Base-by-base conservation (phyloP, 1,140 invertebrate species). In the Luehdorfia chinensis region DNA sequence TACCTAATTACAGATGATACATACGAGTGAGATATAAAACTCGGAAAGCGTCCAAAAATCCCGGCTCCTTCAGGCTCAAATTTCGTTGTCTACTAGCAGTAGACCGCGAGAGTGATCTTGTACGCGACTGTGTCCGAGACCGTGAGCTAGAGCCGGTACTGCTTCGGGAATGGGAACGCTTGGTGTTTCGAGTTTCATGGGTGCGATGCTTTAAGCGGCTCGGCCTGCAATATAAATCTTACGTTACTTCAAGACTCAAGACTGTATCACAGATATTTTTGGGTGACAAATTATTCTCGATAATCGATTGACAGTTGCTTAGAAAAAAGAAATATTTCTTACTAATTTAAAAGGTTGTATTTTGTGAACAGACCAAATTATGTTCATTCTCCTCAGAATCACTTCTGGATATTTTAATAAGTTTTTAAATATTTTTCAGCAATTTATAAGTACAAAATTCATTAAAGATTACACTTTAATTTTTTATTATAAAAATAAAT, bases 1-100 rank as follows among this genome's bases (percentile, higher is more conserved):
- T n/a, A n/a, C n/a, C n/a, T n/a, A n/a, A n/a, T n/a, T n/a, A n/a
- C n/a, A n/a, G n/a, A 21, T 2, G 19, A 21, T 27, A 69, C 71
- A 64, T 39, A 83, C 78, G 66, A 33, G 59, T 75, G 18, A 79
- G 60, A 62, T 78, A 80, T 15, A 83, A 48, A 36, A 83, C 67
- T 55, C 75, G 47, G 33, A 83, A 83, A 0, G 75, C 69, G 25
- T 83, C 78, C 33, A 76, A 52, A 47, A 83, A 66, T 0, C 64
- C 54, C 0, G 73, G 73, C 6, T 75, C 55, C 25, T 59, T 73
- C 2, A 62, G 47, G 7, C 49, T 69, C 4, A 67, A 18, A 8
- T 67, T 54, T 14, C 43, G 52, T 34, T 28, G 55, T 2, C 58
- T 50, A 31, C 47, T 60, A 5, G 28, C 55, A 4, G 51, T 55